Conservation (phyloP, 2,113 vertebrate genomes). For the Stegastes partitus region DNA sequence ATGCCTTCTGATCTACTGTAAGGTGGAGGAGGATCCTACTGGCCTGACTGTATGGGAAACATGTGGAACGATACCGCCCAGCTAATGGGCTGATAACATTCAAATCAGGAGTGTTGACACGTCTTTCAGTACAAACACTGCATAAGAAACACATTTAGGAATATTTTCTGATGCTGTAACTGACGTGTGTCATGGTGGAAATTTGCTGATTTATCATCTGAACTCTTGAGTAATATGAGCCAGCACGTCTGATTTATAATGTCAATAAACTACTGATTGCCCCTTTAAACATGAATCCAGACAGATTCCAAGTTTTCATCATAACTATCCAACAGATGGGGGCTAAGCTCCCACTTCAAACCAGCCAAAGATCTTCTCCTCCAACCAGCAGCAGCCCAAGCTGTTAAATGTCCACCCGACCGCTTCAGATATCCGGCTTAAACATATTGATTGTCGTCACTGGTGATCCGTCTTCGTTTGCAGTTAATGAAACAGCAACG, state of each 20-base stretch:
- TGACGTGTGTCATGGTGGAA: no score
- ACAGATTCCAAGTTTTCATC: not conserved
- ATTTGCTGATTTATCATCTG: no score
- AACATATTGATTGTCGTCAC: slow-evolving; percentile 51
- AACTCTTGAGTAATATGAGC: not conserved
- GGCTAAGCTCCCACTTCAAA: not conserved
- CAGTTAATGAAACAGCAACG: slow-evolving; percentile 38
- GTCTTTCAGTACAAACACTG: no score
- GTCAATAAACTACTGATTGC: not conserved
- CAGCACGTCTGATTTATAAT: not conserved
- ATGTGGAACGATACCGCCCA: no score
- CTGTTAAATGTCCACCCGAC: slow-evolving; percentile 3
- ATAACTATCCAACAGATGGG: not conserved
- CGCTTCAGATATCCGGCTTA: not conserved
- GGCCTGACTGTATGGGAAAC: no score
- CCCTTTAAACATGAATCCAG: not conserved
- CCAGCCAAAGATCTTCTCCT: slow-evolving; percentile 4
- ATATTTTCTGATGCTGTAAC: no score
- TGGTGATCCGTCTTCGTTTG: slow-evolving; percentile 10
- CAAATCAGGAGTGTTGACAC: no score
- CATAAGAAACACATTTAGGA: no score
- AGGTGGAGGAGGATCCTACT: no score
- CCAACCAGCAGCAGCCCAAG: slow-evolving; percentile 5
- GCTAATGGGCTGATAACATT: no score
- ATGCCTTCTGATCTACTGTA: no score